Conservation (phyloP, 2,113 vertebrate genomes). For the Rynchops niger region DNA sequence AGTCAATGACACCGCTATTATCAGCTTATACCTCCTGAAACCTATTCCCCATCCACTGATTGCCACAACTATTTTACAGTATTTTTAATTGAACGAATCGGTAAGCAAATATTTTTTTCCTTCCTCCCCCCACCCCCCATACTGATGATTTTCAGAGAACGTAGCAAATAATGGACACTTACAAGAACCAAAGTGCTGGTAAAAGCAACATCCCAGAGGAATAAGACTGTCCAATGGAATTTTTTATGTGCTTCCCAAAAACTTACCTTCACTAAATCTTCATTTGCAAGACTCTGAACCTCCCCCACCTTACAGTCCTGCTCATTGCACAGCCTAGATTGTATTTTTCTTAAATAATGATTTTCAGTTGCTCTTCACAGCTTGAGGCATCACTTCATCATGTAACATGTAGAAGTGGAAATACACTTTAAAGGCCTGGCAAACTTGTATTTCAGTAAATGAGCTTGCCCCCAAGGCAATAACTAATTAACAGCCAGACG, state of each 20-base stretch:
- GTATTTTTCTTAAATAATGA: neutral
- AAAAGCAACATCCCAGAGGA: neutral
- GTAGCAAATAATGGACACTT: neutral
- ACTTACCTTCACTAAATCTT: neutral
- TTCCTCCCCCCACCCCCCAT: too few species aligned
- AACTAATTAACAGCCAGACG: neutral
- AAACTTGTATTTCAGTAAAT: neutral
- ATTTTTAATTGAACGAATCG: neutral
- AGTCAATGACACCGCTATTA: neutral
- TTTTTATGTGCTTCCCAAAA: neutral
- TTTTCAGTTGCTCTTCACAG: neutral
- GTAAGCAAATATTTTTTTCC: neutral
- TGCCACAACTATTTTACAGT: neutral
- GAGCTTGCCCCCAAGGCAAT: neutral
- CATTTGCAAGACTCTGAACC: neutral
- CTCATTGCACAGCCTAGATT: neutral
- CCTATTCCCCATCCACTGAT: neutral
- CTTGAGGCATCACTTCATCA: neutral
- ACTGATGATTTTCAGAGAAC: neutral
- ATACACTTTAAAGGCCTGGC: neutral
- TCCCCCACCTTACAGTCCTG: neutral
- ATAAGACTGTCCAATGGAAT: neutral
- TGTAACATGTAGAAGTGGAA: neutral
- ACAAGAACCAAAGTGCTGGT: neutral
- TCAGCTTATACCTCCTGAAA: neutral